Evolutionary conservation across 2,113 vertebrate genomes (phyloP), one percentile per base, ranked within the genome.

Genomic region (Riparia riparia): DNA sequence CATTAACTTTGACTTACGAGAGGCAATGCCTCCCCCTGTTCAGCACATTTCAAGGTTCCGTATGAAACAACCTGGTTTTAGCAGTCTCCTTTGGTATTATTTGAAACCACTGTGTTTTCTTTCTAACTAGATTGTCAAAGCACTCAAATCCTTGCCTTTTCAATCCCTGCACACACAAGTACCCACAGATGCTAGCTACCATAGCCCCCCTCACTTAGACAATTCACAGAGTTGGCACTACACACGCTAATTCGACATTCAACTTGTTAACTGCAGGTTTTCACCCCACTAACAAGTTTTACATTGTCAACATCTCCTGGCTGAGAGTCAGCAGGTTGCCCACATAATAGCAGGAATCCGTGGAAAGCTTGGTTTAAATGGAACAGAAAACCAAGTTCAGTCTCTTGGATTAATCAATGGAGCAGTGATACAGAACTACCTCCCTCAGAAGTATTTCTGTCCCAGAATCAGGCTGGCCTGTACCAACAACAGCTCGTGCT

Each of bases 81-180:
- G 76, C 79, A 89, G 72, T 81, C 76, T 91, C 84, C 71, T 92
- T 82, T 92, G 37, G 1, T 29, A 81, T 15, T 21, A 20, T 15
- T 82, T 84, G 49, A 93, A 94, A 86, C 76, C 90, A 51, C 78
- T 14, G 72, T 15, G 60, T 81, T 83, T 92, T 86, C 69, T 73
- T 92, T 76, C 91, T 78, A 70, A 91, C 64, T 51, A 95, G 96
- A 97, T 96, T 96, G 95, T 97, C 96, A 94, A 90, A 96, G 95
- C 95, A 94, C 86, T 92, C 87, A 44, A 63, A 88, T 86, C 92
- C 90, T 96, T 69, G 82, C 72, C 90, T 89, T 93, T 71, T 79
- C 76, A 78, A 90, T 78, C 86, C 60, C 88, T 68, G 82, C 64
- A 89, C 19, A 39, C 68, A 69, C 68, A 66, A 90, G 29, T 37